Evolutionary conservation across 2,888 invertebrate genomes (phyloP).

Genomic region (Pristionchus fissidentatus): DNA sequence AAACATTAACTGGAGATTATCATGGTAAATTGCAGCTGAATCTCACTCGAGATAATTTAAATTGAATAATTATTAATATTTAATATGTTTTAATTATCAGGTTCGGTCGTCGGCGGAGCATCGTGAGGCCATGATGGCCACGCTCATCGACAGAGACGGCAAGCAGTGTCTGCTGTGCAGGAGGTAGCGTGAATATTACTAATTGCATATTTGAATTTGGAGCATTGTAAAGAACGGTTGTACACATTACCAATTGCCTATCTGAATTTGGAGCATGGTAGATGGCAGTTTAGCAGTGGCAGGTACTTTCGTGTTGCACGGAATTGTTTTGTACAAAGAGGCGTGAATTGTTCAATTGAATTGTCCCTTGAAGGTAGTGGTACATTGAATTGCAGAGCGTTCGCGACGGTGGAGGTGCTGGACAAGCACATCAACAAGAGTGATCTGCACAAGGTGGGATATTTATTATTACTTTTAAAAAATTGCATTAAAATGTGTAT

Average conservation of each 20-base stretch:
- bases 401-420: slow-evolving; percentile 89
- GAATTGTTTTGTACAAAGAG: too few relatives aligned
- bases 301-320: neutral
- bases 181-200: neutral
- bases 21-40: too few relatives aligned
- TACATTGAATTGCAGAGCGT: slow-evolving; percentile 83
- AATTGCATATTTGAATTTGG: neutral
- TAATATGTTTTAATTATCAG: neutral
- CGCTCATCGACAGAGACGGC: slow-evolving; percentile 72
- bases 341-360: too few relatives aligned
- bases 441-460: slow-evolving; percentile 86
- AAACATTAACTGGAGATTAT: too few relatives aligned
- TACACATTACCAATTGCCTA: too few relatives aligned
- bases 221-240: too few relatives aligned
- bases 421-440: slow-evolving; percentile 91
- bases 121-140: slow-evolving; percentile 58
- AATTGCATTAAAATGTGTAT: neutral
- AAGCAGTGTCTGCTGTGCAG: slow-evolving; percentile 87
- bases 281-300: neutral
- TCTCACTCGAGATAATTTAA: neutral
- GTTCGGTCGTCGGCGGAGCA: slow-evolving; percentile 46
- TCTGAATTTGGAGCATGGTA: too few relatives aligned
- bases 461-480: neutral
- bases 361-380: too few relatives aligned
- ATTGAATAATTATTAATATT: neutral